Conservation (phyloP, 2,113 vertebrate species). For the Equus quagga region DNA sequence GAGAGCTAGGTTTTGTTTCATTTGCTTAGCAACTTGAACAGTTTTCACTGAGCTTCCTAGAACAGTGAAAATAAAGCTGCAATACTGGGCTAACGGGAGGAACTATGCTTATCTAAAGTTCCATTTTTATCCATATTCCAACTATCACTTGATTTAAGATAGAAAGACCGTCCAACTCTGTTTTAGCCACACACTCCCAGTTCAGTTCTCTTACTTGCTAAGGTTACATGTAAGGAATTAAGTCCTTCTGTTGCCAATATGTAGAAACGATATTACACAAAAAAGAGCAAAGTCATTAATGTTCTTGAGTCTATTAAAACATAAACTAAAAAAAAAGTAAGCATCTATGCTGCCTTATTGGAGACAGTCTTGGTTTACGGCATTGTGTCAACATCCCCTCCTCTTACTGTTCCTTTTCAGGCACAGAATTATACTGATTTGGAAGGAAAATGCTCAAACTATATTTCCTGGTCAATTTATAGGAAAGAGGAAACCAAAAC, state of each 20-base stretch:
- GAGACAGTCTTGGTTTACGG: not conserved
- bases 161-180: not conserved
- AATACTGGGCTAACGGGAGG: not conserved
- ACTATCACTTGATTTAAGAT: not conserved
- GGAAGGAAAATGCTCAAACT: not conserved
- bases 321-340: not conserved
- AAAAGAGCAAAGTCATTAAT: not conserved
- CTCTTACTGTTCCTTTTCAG: not conserved
- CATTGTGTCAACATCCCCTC: not conserved
- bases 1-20: not conserved
- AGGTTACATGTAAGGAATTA: not conserved
- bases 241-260: not conserved
- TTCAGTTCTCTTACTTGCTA: not conserved
- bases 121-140: not conserved
- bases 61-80: not conserved
- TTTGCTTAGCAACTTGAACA: not conserved
- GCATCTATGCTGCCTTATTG: not conserved
- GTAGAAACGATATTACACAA: not conserved
- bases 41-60: not conserved
- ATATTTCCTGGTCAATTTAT: not conserved
- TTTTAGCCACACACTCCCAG: not conserved
- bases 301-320: not conserved
- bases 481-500: not conserved
- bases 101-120: not conserved
- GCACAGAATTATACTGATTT: not conserved